A percentile compares a stretch with the other conserved stretches of the same genome.
Evolutionary conservation across 2,888 invertebrate genomes (phyloP).

Genomic region (Dexiosoma caninum): DNA sequence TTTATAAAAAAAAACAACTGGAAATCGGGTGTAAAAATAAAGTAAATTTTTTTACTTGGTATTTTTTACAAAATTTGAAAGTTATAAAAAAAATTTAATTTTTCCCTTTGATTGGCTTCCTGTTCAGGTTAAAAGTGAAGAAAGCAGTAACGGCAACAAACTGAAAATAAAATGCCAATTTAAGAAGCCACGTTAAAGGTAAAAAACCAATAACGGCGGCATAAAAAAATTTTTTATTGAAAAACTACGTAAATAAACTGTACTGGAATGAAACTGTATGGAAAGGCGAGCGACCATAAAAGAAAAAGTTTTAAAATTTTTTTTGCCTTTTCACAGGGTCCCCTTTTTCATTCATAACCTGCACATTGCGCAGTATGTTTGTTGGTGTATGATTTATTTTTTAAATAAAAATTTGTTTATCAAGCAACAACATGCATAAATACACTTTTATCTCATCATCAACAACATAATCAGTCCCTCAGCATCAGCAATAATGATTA

Average conservation of each 20-base stretch:
- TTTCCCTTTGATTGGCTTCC: constrained; percentile 43
- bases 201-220: constrained; percentile 29
- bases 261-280: constrained; percentile 9
- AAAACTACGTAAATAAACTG: neutral
- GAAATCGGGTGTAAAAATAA: constrained; percentile 58
- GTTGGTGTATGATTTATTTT: neutral
- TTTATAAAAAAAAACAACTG: neutral
- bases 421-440: constrained; percentile 48
- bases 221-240: no score
- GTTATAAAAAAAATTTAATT: constrained; percentile 21
- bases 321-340: neutral
- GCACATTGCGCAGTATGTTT: neutral
- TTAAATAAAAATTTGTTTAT: constrained; percentile 49
- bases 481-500: constrained; percentile 37
- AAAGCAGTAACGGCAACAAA: constrained; percentile 6
- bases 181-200: constrained; percentile 49
- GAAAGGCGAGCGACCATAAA: constrained; percentile 37
- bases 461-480: constrained; percentile 57
- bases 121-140: neutral
- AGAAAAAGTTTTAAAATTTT: constrained; percentile 34
- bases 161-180: constrained; percentile 35
- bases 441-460: constrained; percentile 54
- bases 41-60: constrained; percentile 1
- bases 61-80: constrained; percentile 51
- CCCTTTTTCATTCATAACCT: no score